Evolutionary conservation across 2,888 invertebrate species (phyloP), one percentile per base, ranked within the genome.

Genomic region (Metopia argyrocephala): DNA sequence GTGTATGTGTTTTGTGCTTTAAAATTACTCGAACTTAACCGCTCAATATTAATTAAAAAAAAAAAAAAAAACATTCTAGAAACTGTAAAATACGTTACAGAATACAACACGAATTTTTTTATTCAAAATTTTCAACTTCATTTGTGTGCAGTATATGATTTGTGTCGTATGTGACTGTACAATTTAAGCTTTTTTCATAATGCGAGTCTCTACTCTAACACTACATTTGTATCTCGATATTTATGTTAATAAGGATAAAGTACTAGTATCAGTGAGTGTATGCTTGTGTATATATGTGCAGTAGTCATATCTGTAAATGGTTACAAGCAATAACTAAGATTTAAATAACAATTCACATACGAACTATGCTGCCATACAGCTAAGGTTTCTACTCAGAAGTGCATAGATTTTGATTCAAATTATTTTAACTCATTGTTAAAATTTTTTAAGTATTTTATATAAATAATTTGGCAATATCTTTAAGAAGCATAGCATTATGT

Each of bases 21-120:
- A 21, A 54, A 21, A 5, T 65, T 46, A 46, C 65, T 59, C 48
- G 45, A 21, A 46, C 65, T 65, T 48, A 65, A 61, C 61, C 61
- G 64, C 75, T 66, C 61, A 66, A 65, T 57, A 52, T 45, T 28
- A 79, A 59, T 75, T 64, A 38, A 70, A 70, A 2, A 15, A 38
- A 38, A 38, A 38, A 38, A 38, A 3, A 3, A 15, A 15, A 38
- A 75, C 59, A 61, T 31, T 70, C 20, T 46, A 3, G 46, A 75
- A 79, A 79, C 59, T 61, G 54, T 59, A 64, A 59, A 79, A 61
- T 75, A 4, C 15, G 69, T 38, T 70, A 48, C 27, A 62, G 50
- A 59, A 54, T 70, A 59, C 66, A 31, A 70, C 64, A 79, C 61
- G 65, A 31, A 75, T 70, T 70, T 75, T 74, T 74, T 62, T n/a